These are phyloP conservation scores for Desmodus rotundus DNA, from an alignment of 2,113 vertebrate genomes.

Conservation along the genomic window DNA sequence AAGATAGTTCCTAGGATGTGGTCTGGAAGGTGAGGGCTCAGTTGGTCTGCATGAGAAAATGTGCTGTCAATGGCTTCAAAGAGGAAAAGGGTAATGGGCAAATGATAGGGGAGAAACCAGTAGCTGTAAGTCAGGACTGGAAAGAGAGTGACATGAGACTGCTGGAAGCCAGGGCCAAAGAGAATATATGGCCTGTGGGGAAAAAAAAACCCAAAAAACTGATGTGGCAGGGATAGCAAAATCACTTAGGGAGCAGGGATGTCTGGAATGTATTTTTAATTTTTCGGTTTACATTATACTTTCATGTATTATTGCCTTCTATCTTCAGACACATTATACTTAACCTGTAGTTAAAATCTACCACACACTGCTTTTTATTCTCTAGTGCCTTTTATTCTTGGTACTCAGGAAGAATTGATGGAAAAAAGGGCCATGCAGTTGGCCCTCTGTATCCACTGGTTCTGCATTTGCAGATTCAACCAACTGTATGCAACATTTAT, in stretches of 20 bases:
- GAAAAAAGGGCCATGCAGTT: not conserved
- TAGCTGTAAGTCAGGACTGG: not conserved
- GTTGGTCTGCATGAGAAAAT: not conserved
- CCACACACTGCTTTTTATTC: not conserved
- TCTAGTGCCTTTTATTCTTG: not conserved
- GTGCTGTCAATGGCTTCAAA: not conserved
- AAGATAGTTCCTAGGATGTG: not conserved
- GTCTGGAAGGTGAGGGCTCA: not conserved
- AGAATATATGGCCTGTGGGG: not conserved
- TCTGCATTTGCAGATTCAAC: not conserved
- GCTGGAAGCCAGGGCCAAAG: not conserved
- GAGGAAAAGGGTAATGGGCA: not conserved
- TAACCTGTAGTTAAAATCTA: not conserved
- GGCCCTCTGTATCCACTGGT: not conserved
- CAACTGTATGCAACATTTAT: not conserved
- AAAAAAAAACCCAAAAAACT: no score
- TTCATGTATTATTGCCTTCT: not conserved
- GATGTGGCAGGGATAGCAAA: not conserved
- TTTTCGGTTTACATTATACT: not conserved
- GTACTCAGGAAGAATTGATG: not conserved
- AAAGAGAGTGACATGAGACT: not conserved
- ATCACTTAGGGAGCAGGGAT: not conserved
- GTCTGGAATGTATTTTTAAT: not conserved
- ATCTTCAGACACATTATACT: not conserved
- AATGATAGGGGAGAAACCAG: not conserved